These are phyloP conservation scores for Megalurothrips usitatus DNA, from an alignment of 2,888 invertebrate species.

Conservation along the genomic window DNA sequence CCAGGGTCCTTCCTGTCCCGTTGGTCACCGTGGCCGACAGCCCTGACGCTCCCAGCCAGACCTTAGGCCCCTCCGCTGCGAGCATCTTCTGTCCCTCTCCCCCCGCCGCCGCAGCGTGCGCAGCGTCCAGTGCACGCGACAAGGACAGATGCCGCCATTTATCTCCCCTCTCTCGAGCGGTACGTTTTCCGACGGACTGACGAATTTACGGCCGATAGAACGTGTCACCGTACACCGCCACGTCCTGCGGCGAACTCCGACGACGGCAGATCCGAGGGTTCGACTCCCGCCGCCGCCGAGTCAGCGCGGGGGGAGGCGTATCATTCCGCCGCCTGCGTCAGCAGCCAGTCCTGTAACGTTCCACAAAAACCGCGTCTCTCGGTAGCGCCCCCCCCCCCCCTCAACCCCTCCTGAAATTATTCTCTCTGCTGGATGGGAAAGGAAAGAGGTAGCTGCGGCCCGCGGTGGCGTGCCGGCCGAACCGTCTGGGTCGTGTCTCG, in stretches of 20 bases:
- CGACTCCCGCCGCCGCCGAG: neutral
- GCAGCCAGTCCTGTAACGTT: neutral
- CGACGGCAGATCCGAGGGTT: neutral
- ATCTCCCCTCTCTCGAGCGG: neutral
- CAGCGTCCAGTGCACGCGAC: neutral
- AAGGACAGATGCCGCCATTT: conserved; percentile 11
- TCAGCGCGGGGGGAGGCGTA: conserved; percentile 12
- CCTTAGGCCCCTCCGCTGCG: neutral
- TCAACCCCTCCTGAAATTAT: too few species aligned
- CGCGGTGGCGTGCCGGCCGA: too few species aligned
- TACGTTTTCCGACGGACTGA: conserved; percentile 19
- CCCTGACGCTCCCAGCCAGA: neutral
- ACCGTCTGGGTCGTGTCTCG: too few species aligned
- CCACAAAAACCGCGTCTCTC: neutral
- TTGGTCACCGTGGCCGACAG: neutral
- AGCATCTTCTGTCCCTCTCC: too few species aligned
- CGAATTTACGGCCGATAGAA: conserved; percentile 18
- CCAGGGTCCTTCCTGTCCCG: too few species aligned
- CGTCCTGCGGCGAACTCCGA: too few species aligned
- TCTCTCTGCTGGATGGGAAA: too few species aligned
- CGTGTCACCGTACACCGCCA: conserved; percentile 3
- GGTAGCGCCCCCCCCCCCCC: too few species aligned
- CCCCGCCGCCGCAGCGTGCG: neutral
- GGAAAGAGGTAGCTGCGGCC: too few species aligned
- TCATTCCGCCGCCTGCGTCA: neutral